Conservation (phyloP, 2,888 invertebrate species). For the Platycnemis pennipes region DNA sequence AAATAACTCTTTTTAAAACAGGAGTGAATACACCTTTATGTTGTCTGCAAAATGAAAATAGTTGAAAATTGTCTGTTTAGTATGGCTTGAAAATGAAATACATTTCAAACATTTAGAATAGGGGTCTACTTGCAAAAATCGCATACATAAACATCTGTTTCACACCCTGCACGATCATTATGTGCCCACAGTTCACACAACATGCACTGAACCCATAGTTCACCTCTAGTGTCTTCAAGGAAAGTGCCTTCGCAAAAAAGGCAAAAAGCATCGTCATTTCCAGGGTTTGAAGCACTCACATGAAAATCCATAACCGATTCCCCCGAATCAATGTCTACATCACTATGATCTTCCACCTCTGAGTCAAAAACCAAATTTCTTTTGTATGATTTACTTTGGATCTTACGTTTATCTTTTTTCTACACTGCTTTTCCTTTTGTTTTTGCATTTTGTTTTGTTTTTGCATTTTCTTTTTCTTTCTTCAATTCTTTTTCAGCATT, state of each 20-base stretch:
- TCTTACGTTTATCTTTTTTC: no score
- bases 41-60: background rate
- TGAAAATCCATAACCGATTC: background rate
- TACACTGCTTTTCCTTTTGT: no score
- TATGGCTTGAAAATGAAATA: background rate
- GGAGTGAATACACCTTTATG: background rate
- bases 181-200: slow-evolving; percentile 13
- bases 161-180: background rate
- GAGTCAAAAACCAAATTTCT: no score
- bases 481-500: no score
- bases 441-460: no score
- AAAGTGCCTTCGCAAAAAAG: slow-evolving; percentile 11
- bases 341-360: no score
- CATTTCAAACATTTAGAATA: background rate
- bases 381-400: no score
- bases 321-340: slow-evolving; percentile 16
- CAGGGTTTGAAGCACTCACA: background rate
- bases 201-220: slow-evolving; percentile 35
- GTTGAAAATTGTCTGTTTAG: background rate
- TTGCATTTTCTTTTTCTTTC: no score
- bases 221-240: slow-evolving; percentile 12
- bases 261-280: slow-evolving; percentile 25
- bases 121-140: background rate
- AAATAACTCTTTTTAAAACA: no score
- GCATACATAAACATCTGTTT: background rate